Base-by-base conservation (phyloP, 2,797 vertebrate genomes). In the Cuculus canorus region DNA sequence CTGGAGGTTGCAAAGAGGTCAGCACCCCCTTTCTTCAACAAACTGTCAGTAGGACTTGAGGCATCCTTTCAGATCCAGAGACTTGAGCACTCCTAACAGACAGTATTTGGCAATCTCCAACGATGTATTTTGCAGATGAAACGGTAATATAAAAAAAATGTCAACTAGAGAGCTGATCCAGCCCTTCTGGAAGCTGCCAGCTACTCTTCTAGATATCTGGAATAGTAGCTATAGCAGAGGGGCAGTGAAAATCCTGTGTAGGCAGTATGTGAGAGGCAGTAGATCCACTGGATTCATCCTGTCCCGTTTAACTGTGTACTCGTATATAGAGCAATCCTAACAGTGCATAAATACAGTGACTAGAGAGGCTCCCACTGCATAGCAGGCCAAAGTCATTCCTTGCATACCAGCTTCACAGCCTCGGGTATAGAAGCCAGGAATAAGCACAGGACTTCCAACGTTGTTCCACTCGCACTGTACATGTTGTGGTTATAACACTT, bases 311-410 rank as follows among this genome's bases (percentile, higher is more conserved):
- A 70, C n/a, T 19, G 8, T 4, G 3, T 4, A 63, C 13, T 41
- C 0, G 0, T 7, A n/a, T 0, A 37, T 3, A 45, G 5, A 86
- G 70, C n/a, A 64, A 37, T 10, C n/a, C 28, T 35, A 54, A 30
- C 2, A 4, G 27, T 7, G 41, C 6, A 6, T 17, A 4, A 59
- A 52, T n/a, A 52, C 47, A 47, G 56, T 6, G 39, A 28, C 35
- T 11, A 35, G 15, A 87, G 13, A 89, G 24, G 35, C 4, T 85
- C 28, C 27, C 21, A 13, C 4, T 27, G 30, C 32, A 13, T 39
- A 78, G 35, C 18, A n/a, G 1, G 17, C 32, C 14, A 3, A 66
- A 75, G 28, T 19, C 66, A 68, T 28, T 84, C 57, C 28, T 35
- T 48, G 59, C 27, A 25, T 5, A 43, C 17, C 37, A 69, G 50